phyloP scores from a whole-genome alignment of 2,113 vertebrate species.

The Colaptes auratus region DNA sequence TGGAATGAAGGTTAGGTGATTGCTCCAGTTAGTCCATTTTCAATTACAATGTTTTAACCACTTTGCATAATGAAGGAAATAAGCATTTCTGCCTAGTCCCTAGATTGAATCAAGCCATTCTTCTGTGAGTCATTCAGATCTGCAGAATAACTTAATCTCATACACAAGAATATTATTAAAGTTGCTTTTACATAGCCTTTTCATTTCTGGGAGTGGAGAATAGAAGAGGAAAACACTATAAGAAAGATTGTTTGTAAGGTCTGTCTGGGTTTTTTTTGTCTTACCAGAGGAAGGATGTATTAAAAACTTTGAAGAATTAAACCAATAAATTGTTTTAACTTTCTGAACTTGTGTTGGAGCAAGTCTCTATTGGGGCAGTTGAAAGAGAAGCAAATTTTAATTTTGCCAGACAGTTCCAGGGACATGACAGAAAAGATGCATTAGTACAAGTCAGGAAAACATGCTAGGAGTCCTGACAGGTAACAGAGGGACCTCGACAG shows the following conservation, averaged over 20 bases:
- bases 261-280: background rate
- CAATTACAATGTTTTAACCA: background rate
- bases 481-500: too few species aligned
- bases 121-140: background rate
- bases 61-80: background rate
- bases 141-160: background rate
- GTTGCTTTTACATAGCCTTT: background rate
- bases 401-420: too few species aligned
- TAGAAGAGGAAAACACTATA: background rate
- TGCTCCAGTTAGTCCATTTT: background rate
- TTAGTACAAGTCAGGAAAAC: too few species aligned
- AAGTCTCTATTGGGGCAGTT: too few species aligned
- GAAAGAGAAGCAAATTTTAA: too few species aligned
- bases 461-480: too few species aligned
- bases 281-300: background rate
- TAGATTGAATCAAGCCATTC: background rate
- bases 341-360: too few species aligned
- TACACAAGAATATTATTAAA: background rate
- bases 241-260: background rate
- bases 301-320: background rate
- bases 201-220: background rate
- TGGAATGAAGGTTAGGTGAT: background rate
- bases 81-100: background rate
- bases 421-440: too few species aligned
- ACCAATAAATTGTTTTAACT: too few species aligned